Evolutionary conservation across 2,888 invertebrate species (phyloP).

Genomic region (Linnaemya tessellans): DNA sequence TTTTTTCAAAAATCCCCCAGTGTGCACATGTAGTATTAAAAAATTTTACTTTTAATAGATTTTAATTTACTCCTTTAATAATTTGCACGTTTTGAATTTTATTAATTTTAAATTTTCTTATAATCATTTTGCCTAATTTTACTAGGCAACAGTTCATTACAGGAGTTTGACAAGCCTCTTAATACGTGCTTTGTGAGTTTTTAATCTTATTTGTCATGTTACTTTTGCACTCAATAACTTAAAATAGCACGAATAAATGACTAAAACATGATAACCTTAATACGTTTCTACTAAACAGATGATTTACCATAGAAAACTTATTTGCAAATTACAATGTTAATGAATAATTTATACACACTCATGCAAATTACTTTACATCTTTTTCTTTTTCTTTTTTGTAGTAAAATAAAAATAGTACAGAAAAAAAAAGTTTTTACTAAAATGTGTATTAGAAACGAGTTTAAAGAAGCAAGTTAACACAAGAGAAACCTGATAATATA

Average conservation of each 20-base stretch:
- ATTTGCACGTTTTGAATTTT: background rate
- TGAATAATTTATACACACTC: constrained; percentile 23
- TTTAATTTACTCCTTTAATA: no score
- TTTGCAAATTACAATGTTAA: constrained; percentile 50
- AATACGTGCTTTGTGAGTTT: constrained; percentile 1
- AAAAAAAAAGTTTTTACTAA: background rate
- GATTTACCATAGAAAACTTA: constrained; percentile 58
- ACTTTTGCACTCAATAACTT: background rate
- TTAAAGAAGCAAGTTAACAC: background rate
- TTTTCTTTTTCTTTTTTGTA: background rate
- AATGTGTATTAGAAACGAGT: background rate
- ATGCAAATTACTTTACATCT: background rate
- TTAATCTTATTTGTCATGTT: background rate
- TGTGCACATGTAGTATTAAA: no score
- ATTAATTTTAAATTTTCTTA: background rate
- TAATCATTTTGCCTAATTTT: background rate
- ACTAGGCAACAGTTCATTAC: background rate
- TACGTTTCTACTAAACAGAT: constrained; percentile 44
- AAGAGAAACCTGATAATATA: background rate
- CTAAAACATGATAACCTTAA: constrained; percentile 19
- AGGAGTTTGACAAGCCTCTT: background rate
- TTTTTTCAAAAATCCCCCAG: no score
- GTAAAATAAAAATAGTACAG: background rate
- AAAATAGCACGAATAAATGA: background rate
- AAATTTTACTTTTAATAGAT: no score